Base-by-base conservation (phyloP, 30 jellyfish, hydroid and myxozoan genomes). In the Aurelia aurita complex sp. Pacific region DNA sequence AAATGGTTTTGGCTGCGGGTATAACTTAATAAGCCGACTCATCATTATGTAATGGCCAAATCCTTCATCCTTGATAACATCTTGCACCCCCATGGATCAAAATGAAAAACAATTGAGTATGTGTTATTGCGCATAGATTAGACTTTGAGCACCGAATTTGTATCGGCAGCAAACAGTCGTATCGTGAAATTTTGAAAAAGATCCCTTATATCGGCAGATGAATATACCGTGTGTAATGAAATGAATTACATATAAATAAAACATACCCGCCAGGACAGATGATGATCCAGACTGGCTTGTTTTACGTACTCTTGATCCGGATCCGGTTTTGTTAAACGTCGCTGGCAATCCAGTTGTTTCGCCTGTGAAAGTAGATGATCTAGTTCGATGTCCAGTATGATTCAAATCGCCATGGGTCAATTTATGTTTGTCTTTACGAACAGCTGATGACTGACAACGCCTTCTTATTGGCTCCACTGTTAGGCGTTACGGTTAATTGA, bases 311-410 rank as follows among this genome's bases (percentile, higher is more conserved):
- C 92, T 73, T 78, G 87, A 19, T 10, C 92, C 73, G 59, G 81
- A 71, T 51, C 78, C 79, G 1, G 70, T 17, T 51, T 89, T 77
- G 74, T 19, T 43, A 60, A 86, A 86, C n/a, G 89, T 10, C 32
- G 97, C 64, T 6, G 98, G 98, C 82, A 94, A 46, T 73, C 98
- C 98, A 42, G 98, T 94, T 14, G 98, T 94, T 61, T 94, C 98
- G 54, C 94, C 98, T 92, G 94, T 29, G 71, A 87, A 86, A 43
- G 94, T 67, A 74, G 97, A 59, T 38, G 97, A 80, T 68, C 89
- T 77, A 55, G 64, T 72, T 73, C 92, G 75, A 76, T 77, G 95
- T 54, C 80, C 66, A 68, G 42, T 32, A 54, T 59, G 46, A 43
- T 73, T 61, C 23, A 61, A 15, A 18, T 7, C 89, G 17, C 77